Evolutionary conservation across 2,113 vertebrate genomes (phyloP).

Genomic region (Nerophis ophidion): DNA sequence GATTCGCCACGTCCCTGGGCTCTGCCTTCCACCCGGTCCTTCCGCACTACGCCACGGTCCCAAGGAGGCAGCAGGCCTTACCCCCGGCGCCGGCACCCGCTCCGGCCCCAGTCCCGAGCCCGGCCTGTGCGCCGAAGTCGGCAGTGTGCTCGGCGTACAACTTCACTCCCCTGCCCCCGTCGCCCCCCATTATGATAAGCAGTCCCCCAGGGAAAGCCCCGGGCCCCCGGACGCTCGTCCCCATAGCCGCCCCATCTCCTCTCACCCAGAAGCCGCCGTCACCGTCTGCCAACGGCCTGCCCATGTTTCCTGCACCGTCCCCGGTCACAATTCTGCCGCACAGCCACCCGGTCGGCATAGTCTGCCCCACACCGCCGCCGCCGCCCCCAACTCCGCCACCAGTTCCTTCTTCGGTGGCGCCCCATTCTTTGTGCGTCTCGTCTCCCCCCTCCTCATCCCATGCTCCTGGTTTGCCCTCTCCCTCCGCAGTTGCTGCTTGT

Average conservation of each 20-base stretch:
- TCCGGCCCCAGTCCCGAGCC: constrained; percentile 51
- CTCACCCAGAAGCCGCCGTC: constrained; percentile 82
- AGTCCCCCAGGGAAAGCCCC: constrained; percentile 91
- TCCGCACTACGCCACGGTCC: constrained; percentile 91
- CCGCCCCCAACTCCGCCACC: constrained; percentile 74
- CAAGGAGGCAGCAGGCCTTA: constrained; percentile 79
- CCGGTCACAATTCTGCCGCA: constrained; percentile 69
- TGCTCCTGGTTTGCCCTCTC: constrained; percentile 97
- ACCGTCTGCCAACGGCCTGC: constrained; percentile 54
- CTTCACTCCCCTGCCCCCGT: constrained; percentile 89
- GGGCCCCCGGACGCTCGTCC: constrained; percentile 85
- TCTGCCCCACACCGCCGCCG: constrained; percentile 64
- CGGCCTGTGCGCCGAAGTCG: constrained; percentile 70
- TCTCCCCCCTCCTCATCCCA: constrained; percentile 88
- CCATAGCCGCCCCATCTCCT: constrained; percentile 78
- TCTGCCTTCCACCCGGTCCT: constrained; percentile 98
- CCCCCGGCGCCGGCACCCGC: constrained; percentile 63
- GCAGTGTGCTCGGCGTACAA: constrained; percentile 81
- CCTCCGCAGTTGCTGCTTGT: constrained; percentile 81
- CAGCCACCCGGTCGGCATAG: constrained; percentile 68
- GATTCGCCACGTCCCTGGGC: constrained; percentile 92
- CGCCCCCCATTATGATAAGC: constrained; percentile 95
- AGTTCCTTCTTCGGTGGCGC: constrained; percentile 69
- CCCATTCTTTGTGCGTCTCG: constrained; percentile 60
- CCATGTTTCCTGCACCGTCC: constrained; percentile 73